These are phyloP conservation scores for Sebastes schlegelii DNA, from an alignment of 2,113 vertebrate genomes.

Conservation along the genomic window DNA sequence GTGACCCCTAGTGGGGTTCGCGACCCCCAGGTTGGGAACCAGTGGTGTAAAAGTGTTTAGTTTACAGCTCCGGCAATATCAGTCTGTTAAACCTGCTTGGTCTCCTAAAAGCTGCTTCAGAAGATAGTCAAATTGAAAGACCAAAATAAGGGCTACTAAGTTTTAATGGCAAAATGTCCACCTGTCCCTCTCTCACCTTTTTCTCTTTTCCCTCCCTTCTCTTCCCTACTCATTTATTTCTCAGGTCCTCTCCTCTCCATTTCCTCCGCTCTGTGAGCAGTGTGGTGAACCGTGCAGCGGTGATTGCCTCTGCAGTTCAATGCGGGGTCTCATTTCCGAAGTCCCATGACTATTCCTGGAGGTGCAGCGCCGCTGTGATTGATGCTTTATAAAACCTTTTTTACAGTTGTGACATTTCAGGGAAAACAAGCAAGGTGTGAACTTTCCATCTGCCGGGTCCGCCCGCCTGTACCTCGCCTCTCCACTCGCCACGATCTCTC, in stretches of 20 bases:
- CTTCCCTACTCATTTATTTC: conserved; percentile 25
- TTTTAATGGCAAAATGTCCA: conserved; percentile 12
- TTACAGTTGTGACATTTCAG: conserved; percentile 82
- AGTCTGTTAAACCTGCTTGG: background rate
- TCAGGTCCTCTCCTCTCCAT: conserved; percentile 27
- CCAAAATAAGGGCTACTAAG: background rate
- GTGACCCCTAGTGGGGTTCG: too few species aligned
- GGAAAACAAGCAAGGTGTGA: conserved; percentile 82
- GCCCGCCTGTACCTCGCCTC: conserved; percentile 43
- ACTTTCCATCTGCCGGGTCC: conserved; percentile 76
- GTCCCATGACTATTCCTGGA: conserved; percentile 76
- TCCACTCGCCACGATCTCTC: conserved; percentile 39
- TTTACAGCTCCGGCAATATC: background rate
- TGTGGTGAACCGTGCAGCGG: conserved; percentile 66
- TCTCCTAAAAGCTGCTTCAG: background rate
- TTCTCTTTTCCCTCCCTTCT: background rate
- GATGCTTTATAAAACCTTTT: conserved; percentile 79
- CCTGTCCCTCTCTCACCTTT: background rate
- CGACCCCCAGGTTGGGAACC: too few species aligned
- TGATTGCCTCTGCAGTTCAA: conserved; percentile 79
- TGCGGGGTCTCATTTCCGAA: conserved; percentile 75
- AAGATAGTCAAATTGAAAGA: background rate
- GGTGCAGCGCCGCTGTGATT: conserved; percentile 68
- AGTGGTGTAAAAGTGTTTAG: background rate
- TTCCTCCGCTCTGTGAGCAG: conserved; percentile 49